Evolutionary conservation across 1,140 invertebrate species (phyloP), one percentile per base, ranked within the genome.

Genomic region (Zelostemma sp.): DNA sequence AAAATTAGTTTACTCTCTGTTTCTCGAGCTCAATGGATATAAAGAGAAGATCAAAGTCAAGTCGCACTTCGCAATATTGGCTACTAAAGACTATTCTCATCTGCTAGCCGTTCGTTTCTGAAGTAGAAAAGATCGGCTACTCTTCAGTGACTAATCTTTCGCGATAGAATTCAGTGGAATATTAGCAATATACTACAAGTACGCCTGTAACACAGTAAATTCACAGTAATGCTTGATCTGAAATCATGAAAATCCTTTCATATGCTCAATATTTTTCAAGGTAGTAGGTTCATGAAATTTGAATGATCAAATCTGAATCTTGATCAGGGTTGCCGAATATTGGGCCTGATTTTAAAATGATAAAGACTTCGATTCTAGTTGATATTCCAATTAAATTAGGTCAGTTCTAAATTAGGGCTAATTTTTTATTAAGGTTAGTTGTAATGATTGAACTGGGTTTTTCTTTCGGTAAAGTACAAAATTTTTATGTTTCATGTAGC

Each of bases 11-110:
- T 45, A 40, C 25, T 54, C 45, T 75, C 73, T 72, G 80, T 81
- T 81, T 81, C 79, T 81, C 77, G 80, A 81, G 81, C 80, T 77
- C 72, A 71, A 45, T 49, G 64, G 57, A 75, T 79, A 79, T 80
- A 80, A 80, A 81, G 69, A 64, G 69, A 71, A 78, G 79, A 83
- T 83, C 80, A 80, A 57, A 68, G 41, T 61, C 80, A 80, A 80
- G 76, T 77, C 78, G 72, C 70, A 77, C 75, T 77, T 71, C 49
- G 58, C 74, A 75, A 78, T 80, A 83, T 83, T 81, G 79, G 77
- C 79, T 81, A 74, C 73, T 69, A 57, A 78, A 74, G 64, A 58
- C 55, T 62, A 35, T 60, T 60, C 58, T 57, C 64, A 41, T 41
- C 56, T 66, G 50, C 56, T 38, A 41, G 15, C 60, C 33, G 49